Conservation (phyloP, 1,140 invertebrate species). For the Drosophila sulfurigaster region DNA sequence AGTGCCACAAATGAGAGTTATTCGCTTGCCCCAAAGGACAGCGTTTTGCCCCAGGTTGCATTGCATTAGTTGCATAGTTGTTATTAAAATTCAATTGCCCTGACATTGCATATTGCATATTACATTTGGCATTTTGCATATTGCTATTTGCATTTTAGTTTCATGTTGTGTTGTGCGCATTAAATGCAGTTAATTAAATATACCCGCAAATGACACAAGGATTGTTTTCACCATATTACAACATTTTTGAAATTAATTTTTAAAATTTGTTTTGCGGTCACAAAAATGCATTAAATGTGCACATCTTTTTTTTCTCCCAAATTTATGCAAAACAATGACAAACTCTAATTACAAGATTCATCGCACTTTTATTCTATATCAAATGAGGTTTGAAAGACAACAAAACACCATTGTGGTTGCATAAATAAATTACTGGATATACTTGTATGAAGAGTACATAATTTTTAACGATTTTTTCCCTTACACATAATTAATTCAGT, state of each 20-base stretch:
- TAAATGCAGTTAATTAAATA: conserved; percentile 52
- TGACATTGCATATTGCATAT: not conserved
- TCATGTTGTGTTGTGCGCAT: conserved; percentile 8
- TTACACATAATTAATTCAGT: too few relatives aligned
- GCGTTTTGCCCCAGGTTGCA: not conserved
- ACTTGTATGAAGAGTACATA: too few relatives aligned
- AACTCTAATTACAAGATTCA: conserved; percentile 28
- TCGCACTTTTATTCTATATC: not conserved
- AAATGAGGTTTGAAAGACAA: conserved; percentile 14
- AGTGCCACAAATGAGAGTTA: conserved; percentile 26
- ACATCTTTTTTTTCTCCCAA: conserved; percentile 1
- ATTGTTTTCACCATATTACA: conserved; percentile 4
- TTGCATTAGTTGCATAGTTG: conserved; percentile 15
- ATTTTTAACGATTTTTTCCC: too few relatives aligned
- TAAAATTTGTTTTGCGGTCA: conserved; percentile 31
- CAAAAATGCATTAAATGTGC: not conserved
- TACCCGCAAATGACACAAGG: conserved; percentile 15
- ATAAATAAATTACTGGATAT: not conserved
- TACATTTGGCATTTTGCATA: not conserved
- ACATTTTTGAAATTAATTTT: conserved; percentile 36
- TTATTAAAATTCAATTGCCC: conserved; percentile 46
- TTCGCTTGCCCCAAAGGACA: conserved; percentile 19
- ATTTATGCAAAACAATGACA: conserved; percentile 8
- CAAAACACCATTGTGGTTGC: not conserved
- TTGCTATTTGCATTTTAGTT: too few relatives aligned